Evolutionary conservation across 1,140 invertebrate species (phyloP), one percentile per base, ranked within the genome.

Genomic region (Geopemphigus sp.): DNA sequence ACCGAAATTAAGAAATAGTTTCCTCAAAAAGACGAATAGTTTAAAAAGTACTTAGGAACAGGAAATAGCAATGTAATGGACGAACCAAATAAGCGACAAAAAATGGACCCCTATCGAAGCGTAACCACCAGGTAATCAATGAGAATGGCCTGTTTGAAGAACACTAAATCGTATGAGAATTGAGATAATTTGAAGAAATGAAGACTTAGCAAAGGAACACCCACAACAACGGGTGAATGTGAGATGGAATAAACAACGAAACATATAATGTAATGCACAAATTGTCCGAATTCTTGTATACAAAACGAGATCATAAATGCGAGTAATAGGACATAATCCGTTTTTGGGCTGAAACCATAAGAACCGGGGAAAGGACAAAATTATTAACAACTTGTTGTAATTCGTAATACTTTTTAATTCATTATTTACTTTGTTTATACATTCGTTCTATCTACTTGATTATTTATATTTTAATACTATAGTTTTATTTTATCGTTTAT

Each of bases 151-250:
- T 17, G 24, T 68, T 22, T 50, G 66, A n/a, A 47, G 66, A 50
- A 68, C 66, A 19, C 14, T 26, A 68, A 68, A 68, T 17, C 66
- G 66, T 19, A 64, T 64, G 61, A 64, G 45, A 68, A 24, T 22
- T 50, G 66, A 14, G 17, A 50, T 50, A 68, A 50, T 14, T 11
- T 68, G 22, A 50, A 45, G n/a, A 68, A 47, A 68, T 68, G 64
- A 8, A 29, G 29, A 32, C 12, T 64, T 17, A 11, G 17, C 2
- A 26, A 63, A 29, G 39, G 24, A 12, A 45, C 19, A 68, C 2
- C 56, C 14, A 59, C 56, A 59, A 22, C 45, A 11, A n/a, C n/a
- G n/a, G 50, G 66, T 50, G 45, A 26, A 50, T 68, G n/a, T 68
- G 39, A 39, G 22, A 45, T 47, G 45, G 22, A 47, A 50, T 45